Evolutionary conservation across 2,888 invertebrate species (phyloP).

Genomic region (Laspeyria flexula): DNA sequence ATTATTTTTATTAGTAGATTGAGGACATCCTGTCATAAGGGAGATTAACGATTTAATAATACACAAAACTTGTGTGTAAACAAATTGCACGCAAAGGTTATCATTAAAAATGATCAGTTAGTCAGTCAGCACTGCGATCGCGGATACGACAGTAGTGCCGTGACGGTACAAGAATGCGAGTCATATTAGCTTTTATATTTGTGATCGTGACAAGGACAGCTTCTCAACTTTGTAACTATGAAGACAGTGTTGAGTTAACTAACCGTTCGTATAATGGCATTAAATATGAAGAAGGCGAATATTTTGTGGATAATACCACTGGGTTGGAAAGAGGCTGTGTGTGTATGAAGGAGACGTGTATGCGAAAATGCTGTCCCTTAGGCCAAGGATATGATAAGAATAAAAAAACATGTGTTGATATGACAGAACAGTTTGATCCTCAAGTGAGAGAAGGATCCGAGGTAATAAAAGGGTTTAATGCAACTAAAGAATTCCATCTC

Average conservation of each 20-base stretch:
- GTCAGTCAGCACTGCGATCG: not conserved
- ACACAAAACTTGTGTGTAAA: not conserved
- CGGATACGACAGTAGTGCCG: not conserved
- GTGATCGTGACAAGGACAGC: conserved; percentile 17
- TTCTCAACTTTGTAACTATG: conserved; percentile 23
- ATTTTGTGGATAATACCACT: conserved; percentile 50
- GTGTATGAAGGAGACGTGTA: conserved; percentile 56
- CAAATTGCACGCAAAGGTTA: not conserved
- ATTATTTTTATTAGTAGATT: too few relatives aligned
- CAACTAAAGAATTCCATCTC: conserved; percentile 53
- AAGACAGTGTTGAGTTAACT: conserved; percentile 28
- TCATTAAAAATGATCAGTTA: not conserved
- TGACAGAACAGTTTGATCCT: conserved; percentile 44
- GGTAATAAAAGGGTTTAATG: conserved; percentile 40
- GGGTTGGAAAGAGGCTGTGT: conserved; percentile 56
- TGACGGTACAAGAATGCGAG: not conserved
- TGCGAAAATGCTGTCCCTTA: conserved; percentile 66
- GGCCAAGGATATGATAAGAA: conserved; percentile 51
- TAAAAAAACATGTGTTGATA: conserved; percentile 47
- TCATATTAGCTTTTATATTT: conserved; percentile 6
- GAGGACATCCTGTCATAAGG: not conserved
- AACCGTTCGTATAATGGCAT: conserved; percentile 43
- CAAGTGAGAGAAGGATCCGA: conserved; percentile 55
- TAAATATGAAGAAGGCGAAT: conserved; percentile 54
- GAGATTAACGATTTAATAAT: not conserved